Evolutionary conservation across 2,797 vertebrate species (phyloP).

Genomic region (Crenuchus spilurus): DNA sequence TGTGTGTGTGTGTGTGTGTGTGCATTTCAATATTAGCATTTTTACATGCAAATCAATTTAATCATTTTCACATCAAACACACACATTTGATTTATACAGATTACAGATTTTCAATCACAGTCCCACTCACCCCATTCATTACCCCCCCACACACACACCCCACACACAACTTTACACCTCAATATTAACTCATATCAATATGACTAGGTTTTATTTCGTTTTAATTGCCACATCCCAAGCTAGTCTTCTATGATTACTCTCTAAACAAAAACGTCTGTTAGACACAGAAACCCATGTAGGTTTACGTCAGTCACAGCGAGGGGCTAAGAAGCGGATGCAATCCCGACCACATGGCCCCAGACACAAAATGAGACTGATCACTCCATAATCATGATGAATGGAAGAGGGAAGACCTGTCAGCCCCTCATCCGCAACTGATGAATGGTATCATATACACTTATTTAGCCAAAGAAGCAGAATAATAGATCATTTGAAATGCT

Average conservation of each 20-base stretch:
- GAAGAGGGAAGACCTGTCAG: slow-evolving; percentile 71
- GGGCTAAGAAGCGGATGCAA: slow-evolving; percentile 47
- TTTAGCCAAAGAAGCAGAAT: slow-evolving; percentile 75
- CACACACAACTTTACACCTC: too few relatives aligned
- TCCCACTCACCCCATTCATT: too few relatives aligned
- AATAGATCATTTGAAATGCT: slow-evolving; percentile 72
- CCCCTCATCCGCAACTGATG: slow-evolving; percentile 74
- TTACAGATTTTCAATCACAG: too few relatives aligned
- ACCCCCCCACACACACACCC: too few relatives aligned
- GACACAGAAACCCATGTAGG: slow-evolving; percentile 8
- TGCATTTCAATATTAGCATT: neutral
- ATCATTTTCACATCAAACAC: too few relatives aligned
- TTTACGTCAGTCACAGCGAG: slow-evolving; percentile 45
- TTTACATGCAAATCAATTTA: too few relatives aligned
- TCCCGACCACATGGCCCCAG: slow-evolving; percentile 61
- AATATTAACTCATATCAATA: too few relatives aligned
- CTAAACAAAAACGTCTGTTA: neutral
- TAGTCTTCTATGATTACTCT: slow-evolving; percentile 14
- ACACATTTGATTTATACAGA: too few relatives aligned
- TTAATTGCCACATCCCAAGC: neutral
- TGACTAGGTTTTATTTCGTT: too few relatives aligned
- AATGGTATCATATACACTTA: slow-evolving; percentile 82
- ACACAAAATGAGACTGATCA: slow-evolving; percentile 76
- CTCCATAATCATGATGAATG: slow-evolving; percentile 81
- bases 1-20: neutral